A percentile compares a stretch with the other conserved stretches of the same genome.
Evolutionary conservation across 2,888 invertebrate genomes (phyloP).

Genomic region (Synanthedon tipuliformis): DNA sequence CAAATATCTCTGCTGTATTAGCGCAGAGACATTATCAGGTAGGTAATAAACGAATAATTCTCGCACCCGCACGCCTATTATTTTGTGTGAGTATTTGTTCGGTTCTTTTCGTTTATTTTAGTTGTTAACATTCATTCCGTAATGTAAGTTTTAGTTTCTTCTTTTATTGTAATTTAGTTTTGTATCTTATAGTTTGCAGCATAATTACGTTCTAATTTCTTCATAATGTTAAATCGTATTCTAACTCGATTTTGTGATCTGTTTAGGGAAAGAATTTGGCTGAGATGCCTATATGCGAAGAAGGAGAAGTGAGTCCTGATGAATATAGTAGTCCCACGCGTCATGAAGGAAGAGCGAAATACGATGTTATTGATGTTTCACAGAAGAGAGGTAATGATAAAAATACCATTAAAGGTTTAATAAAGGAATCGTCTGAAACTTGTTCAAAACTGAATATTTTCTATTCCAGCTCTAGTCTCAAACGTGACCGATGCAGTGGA

Average conservation of each 20-base stretch:
- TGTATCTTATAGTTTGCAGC: slow-evolving; percentile 3
- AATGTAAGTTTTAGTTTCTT: slow-evolving; percentile 7
- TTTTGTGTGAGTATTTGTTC: slow-evolving; percentile 59
- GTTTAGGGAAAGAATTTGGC: slow-evolving; percentile 66
- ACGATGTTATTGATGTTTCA: slow-evolving; percentile 65
- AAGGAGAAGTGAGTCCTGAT: slow-evolving; percentile 72
- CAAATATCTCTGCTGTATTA: slow-evolving; percentile 75
- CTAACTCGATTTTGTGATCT: not conserved
- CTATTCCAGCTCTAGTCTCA: slow-evolving; percentile 74
- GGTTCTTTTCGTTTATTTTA: slow-evolving; percentile 37
- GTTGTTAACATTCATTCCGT: slow-evolving; percentile 4
- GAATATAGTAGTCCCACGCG: slow-evolving; percentile 68
- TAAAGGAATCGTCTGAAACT: not conserved
- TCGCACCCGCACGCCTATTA: slow-evolving; percentile 44
- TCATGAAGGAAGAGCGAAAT: slow-evolving; percentile 49
- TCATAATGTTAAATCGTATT: too few relatives aligned
- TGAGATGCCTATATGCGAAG: slow-evolving; percentile 75
- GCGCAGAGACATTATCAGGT: slow-evolving; percentile 72
- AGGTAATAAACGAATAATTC: slow-evolving; percentile 19
- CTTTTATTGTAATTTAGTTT: slow-evolving; percentile 8
- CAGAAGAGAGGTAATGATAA: slow-evolving; percentile 68
- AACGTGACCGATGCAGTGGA: slow-evolving; percentile 82
- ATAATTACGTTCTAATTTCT: too few relatives aligned
- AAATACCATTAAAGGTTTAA: not conserved
- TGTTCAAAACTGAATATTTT: not conserved